phyloP scores from a whole-genome alignment of 2,888 invertebrate species.

The Platycheirus albimanus region DNA sequence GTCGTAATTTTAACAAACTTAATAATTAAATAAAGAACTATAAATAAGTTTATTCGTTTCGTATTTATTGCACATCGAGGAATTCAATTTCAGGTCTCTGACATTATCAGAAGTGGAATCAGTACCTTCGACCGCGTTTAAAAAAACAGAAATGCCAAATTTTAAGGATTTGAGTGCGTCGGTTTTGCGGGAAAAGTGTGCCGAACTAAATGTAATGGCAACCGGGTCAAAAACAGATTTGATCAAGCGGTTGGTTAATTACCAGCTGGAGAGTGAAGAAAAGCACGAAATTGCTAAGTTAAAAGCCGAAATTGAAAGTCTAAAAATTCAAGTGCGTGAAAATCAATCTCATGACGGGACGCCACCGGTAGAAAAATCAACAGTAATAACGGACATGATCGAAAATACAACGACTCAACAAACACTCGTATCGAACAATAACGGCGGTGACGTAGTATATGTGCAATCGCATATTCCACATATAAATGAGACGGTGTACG shows the following conservation, averaged over 20 bases:
- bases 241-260: not conserved
- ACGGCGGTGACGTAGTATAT: too few species aligned
- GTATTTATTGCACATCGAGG: too few species aligned
- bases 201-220: not conserved
- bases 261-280: not conserved
- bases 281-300: not conserved
- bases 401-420: not conserved
- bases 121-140: too few species aligned
- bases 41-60: too few species aligned
- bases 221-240: not conserved
- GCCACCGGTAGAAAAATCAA: not conserved
- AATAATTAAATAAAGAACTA: too few species aligned
- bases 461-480: too few species aligned
- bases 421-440: too few species aligned
- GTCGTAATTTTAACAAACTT: too few species aligned
- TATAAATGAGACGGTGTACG: too few species aligned
- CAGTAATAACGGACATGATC: not conserved
- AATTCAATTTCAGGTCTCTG: not conserved
- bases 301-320: not conserved
- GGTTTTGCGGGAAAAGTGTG: not conserved
- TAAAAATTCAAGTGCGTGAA: not conserved
- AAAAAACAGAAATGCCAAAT: not conserved
- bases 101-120: conserved; percentile 6
- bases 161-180: not conserved
- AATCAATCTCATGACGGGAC: too few species aligned